Conservation (phyloP, 1,140 invertebrate species). For the Idris sp. region DNA sequence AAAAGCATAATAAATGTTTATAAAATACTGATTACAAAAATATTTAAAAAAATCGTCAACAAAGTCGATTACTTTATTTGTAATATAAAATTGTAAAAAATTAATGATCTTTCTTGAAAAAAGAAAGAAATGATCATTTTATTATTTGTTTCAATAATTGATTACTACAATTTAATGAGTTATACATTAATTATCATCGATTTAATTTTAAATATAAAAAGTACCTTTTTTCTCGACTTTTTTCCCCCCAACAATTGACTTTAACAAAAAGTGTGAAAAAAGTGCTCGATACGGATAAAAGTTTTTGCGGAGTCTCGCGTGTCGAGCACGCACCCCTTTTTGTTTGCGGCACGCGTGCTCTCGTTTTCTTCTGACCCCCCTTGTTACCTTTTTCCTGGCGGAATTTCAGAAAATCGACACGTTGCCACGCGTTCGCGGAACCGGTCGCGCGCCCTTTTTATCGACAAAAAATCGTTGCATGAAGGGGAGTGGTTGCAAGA, state of each 20-base stretch:
- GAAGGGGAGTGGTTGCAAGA: slow-evolving; percentile 37
- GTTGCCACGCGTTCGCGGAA: slow-evolving; percentile 54
- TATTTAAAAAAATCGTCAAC: no score
- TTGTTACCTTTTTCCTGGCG: slow-evolving; percentile 45
- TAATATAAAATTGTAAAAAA: no score
- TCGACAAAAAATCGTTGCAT: slow-evolving; percentile 41
- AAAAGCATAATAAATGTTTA: no score
- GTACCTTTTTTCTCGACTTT: no score
- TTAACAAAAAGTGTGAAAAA: slow-evolving; percentile 29
- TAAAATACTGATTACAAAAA: no score
- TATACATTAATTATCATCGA: no score
- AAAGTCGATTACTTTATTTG: no score
- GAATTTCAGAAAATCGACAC: slow-evolving; percentile 61
- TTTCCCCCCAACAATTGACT: slow-evolving; percentile 3
- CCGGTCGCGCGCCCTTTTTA: slow-evolving; percentile 42
- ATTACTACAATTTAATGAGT: no score
- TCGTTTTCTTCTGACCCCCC: slow-evolving; percentile 38
- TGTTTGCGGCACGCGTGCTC: slow-evolving; percentile 54
- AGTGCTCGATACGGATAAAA: slow-evolving; percentile 7
- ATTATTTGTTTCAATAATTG: no score
- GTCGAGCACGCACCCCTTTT: slow-evolving; percentile 61
- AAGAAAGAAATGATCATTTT: no score
- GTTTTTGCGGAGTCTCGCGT: slow-evolving; percentile 52
- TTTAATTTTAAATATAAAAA: no score
- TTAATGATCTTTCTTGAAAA: no score